Evolutionary conservation across 2,113 vertebrate genomes (phyloP).

Genomic region (Vireo altiloquus): DNA sequence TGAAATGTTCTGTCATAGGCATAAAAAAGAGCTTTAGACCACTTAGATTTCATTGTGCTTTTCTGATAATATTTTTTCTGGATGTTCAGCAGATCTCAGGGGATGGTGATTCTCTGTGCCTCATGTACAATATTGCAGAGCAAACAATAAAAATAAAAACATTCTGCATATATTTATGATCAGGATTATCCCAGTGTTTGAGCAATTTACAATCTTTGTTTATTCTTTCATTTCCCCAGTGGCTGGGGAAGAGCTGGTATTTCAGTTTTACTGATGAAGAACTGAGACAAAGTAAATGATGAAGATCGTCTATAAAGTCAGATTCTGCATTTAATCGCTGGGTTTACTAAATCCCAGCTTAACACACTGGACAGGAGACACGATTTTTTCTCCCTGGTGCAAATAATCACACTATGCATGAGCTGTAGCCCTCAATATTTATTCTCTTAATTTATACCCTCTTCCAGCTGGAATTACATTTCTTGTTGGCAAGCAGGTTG

Average conservation of each 20-base stretch:
- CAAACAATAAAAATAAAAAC: constrained; percentile 52
- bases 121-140: not conserved
- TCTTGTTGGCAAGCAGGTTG: not conserved
- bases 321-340: not conserved
- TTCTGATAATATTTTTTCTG: not conserved
- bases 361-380: not conserved
- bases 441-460: not conserved
- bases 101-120: not conserved
- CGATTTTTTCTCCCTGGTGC: not conserved
- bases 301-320: not conserved
- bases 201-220: constrained; percentile 40
- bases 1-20: not conserved
- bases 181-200: constrained; percentile 31
- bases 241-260: not conserved
- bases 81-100: not conserved
- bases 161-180: constrained; percentile 51
- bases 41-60: constrained; percentile 7
- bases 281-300: not conserved
- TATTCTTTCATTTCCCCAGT: constrained; percentile 40
- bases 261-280: not conserved
- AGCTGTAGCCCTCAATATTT: not conserved
- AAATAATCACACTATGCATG: not conserved
- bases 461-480: not conserved
- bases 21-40: constrained; percentile 1
- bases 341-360: not conserved